A percentile compares a stretch with the other conserved stretches of the same genome.
These are phyloP conservation scores for Heteropelma amictum DNA, from an alignment of 2,888 invertebrate genomes.

Conservation along the genomic window DNA sequence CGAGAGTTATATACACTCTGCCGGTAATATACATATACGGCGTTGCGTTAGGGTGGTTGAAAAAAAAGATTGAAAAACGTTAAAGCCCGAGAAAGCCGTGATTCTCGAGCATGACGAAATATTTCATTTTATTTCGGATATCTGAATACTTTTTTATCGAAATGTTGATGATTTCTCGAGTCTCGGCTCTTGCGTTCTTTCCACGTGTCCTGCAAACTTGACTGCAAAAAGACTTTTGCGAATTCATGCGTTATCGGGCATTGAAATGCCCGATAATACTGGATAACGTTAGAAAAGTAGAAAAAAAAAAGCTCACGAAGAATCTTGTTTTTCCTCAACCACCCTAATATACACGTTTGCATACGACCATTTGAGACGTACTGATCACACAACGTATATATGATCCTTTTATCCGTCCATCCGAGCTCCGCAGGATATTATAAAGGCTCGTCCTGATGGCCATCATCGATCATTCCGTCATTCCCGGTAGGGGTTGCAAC, in stretches of 20 bases:
- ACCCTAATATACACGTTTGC: background rate
- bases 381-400: no score
- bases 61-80: no score
- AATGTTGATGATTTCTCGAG: background rate
- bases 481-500: background rate
- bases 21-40: background rate
- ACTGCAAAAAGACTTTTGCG: background rate
- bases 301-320: background rate
- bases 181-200: background rate
- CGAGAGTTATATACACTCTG: background rate
- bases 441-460: background rate
- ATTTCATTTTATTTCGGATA: no score
- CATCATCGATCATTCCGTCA: slow-evolving; percentile 29
- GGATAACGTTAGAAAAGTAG: background rate
- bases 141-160: no score
- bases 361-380: no score
- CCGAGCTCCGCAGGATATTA: slow-evolving; percentile 10
- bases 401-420: no score
- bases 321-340: no score
- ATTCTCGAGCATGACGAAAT: no score
- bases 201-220: no score
- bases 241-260: background rate
- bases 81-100: no score
- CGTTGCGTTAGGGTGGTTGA: no score
- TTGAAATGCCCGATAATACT: background rate